phyloP scores from a whole-genome alignment of 1,140 invertebrate species.

The Amphibalanus amphitrite region DNA sequence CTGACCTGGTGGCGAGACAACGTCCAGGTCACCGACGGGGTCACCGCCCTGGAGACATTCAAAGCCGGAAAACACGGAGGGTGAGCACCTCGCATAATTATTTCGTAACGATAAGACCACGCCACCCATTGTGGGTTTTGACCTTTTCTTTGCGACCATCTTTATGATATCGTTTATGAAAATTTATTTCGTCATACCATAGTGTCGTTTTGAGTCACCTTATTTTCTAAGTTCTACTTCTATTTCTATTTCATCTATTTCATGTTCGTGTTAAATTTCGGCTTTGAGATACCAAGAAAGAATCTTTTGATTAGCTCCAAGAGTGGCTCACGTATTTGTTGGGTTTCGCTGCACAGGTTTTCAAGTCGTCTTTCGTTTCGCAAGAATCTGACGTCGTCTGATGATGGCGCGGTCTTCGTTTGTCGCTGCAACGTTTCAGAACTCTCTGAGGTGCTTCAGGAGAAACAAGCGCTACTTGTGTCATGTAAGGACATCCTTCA shows the following conservation, averaged over 20 bases:
- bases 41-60: slow-evolving; percentile 54
- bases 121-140: too few relatives aligned
- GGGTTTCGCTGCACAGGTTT: not conserved
- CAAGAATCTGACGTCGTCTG: slow-evolving; percentile 16
- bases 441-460: slow-evolving; percentile 27
- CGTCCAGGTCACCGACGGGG: slow-evolving; percentile 48
- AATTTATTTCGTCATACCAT: too few relatives aligned
- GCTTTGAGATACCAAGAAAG: too few relatives aligned
- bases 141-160: too few relatives aligned
- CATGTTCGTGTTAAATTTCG: too few relatives aligned
- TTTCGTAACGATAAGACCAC: too few relatives aligned
- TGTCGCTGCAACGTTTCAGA: slow-evolving; percentile 60
- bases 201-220: too few relatives aligned
- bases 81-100: not conserved
- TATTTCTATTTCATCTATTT: too few relatives aligned
- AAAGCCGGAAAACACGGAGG: slow-evolving; percentile 41
- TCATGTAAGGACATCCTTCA: too few relatives aligned
- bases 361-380: not conserved
- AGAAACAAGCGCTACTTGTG: not conserved
- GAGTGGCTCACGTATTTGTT: not conserved
- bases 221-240: too few relatives aligned
- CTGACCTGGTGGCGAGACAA: slow-evolving; percentile 82
- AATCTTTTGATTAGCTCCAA: not conserved
- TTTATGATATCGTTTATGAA: too few relatives aligned
- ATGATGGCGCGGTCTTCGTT: slow-evolving; percentile 73